phyloP scores from a whole-genome alignment of 2,888 invertebrate species.

The Ecdyonurus torrentis region DNA sequence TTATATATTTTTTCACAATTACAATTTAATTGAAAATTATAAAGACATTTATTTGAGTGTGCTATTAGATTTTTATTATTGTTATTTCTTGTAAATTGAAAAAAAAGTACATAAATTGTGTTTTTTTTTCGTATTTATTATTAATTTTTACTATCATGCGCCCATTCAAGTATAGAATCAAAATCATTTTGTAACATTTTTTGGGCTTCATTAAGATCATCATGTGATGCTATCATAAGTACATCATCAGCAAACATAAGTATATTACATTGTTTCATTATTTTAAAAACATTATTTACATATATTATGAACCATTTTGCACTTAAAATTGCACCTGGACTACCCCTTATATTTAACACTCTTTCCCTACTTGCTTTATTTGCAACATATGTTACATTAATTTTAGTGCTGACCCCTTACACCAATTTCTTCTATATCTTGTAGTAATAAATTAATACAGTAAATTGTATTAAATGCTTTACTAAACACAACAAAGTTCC shows the following conservation, averaged over 20 bases:
- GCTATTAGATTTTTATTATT: background rate
- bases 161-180: background rate
- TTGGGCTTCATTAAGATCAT: background rate
- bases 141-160: background rate
- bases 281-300: background rate
- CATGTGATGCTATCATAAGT: background rate
- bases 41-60: background rate
- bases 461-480: no score
- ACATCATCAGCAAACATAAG: background rate
- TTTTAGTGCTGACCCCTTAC: no score
- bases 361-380: no score
- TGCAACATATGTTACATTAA: no score
- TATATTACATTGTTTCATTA: background rate
- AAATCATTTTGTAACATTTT: background rate
- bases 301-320: background rate
- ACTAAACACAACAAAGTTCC: no score
- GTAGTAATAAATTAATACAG: no score
- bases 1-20: background rate
- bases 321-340: no score
- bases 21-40: background rate
- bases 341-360: no score
- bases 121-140: background rate
- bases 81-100: background rate
- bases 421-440: no score
- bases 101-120: background rate